Evolutionary conservation across 1,140 invertebrate genomes (phyloP).

Genomic region (Mercenaria mercenaria): DNA sequence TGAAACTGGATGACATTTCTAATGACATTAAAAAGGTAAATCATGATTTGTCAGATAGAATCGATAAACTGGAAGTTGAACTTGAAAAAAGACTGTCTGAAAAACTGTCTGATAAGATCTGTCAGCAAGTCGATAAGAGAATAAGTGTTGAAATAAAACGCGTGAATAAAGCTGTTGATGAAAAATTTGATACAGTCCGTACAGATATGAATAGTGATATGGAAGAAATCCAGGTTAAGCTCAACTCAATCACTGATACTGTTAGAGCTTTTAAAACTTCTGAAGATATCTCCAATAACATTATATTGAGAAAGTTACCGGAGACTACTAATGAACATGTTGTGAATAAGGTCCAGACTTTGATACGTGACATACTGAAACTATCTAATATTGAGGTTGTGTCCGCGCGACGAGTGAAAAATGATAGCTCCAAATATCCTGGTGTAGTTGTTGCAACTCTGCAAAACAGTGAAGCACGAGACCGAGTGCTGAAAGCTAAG

Average conservation of each 20-base stretch:
- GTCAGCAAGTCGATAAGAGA: slow-evolving; percentile 6
- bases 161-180: neutral
- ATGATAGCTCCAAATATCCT: neutral
- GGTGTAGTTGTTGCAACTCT: slow-evolving; percentile 28
- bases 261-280: neutral
- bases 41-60: neutral
- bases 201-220: neutral
- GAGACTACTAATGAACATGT: neutral
- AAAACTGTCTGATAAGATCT: slow-evolving; percentile 2
- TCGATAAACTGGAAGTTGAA: neutral
- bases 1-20: neutral
- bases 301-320: slow-evolving; percentile 1
- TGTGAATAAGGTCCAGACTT: neutral
- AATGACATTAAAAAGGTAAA: slow-evolving; percentile 4
- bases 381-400: neutral
- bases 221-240: neutral
- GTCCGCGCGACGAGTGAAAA: neutral
- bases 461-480: neutral
- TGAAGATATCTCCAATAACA: neutral
- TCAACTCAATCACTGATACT: neutral
- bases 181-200: neutral
- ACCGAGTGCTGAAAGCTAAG: neutral
- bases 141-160: neutral
- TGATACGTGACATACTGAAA: neutral
- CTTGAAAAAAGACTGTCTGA: slow-evolving; percentile 3